Evolutionary conservation across 53 echinoderm and acorn worm genomes (phyloP).

Genomic region (Arbacia lixula): DNA sequence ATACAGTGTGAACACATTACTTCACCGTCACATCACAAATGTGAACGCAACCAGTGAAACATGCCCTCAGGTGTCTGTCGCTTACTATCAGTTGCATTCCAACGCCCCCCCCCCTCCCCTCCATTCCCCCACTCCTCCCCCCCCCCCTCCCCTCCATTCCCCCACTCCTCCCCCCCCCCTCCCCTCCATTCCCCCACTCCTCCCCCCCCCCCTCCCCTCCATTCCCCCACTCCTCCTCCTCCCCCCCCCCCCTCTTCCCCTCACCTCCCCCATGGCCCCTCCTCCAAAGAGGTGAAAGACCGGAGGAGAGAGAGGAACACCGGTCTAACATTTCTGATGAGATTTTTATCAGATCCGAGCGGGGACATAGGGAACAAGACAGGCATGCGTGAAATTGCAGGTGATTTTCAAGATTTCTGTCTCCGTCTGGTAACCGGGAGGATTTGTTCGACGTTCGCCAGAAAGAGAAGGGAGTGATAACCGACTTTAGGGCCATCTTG

Average conservation of each 20-base stretch:
- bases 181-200: background rate
- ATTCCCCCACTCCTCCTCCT: background rate
- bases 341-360: slow-evolving; percentile 1
- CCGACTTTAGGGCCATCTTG: background rate
- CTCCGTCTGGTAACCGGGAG: background rate
- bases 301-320: background rate
- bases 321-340: slow-evolving; percentile 27
- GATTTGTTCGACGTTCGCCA: background rate
- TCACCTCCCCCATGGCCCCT: background rate
- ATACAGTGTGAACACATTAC: too few species aligned
- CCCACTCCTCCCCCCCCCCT: background rate
- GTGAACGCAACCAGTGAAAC: too few species aligned
- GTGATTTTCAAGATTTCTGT: background rate
- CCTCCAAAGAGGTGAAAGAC: background rate
- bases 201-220: background rate
- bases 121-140: background rate
- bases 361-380: background rate
- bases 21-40: too few species aligned
- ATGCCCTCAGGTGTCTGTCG: too few species aligned
- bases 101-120: background rate
- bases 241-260: background rate
- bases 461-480: background rate
- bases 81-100: too few species aligned
- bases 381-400: slow-evolving; percentile 11
- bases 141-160: background rate